These are phyloP conservation scores for Lagenorhynchus albirostris DNA, from an alignment of 2,113 vertebrate genomes.

Conservation along the genomic window DNA sequence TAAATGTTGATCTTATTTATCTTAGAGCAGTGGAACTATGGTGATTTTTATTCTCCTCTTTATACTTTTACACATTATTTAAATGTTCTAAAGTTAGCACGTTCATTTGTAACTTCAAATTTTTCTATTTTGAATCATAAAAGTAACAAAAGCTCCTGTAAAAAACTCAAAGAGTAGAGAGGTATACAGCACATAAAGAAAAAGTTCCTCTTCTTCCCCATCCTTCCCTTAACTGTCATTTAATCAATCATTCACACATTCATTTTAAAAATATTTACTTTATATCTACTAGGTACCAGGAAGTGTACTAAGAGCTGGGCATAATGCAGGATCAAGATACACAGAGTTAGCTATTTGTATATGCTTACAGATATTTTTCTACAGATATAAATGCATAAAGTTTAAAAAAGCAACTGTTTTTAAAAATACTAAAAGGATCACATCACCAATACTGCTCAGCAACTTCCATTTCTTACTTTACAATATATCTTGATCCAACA, in stretches of 20 bases:
- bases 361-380: background rate
- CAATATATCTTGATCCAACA: background rate
- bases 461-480: background rate
- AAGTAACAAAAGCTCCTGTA: background rate
- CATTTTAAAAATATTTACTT: background rate
- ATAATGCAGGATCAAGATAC: background rate
- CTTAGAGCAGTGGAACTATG: background rate
- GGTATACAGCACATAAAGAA: background rate
- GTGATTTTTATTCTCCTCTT: background rate
- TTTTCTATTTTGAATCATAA: background rate
- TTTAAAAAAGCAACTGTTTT: background rate
- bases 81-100: background rate
- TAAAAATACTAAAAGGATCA: background rate
- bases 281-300: background rate
- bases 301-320: background rate
- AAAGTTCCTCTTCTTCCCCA: background rate
- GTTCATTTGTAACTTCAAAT: background rate
- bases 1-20: background rate
- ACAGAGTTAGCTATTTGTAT: background rate
- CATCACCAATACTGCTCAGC: background rate
- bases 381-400: background rate
- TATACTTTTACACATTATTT: background rate
- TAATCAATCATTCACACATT: background rate
- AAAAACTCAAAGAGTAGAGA: background rate
- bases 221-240: background rate